phyloP scores from a whole-genome alignment of 2,797 vertebrate genomes.

The Eurystomus glaucurus region DNA sequence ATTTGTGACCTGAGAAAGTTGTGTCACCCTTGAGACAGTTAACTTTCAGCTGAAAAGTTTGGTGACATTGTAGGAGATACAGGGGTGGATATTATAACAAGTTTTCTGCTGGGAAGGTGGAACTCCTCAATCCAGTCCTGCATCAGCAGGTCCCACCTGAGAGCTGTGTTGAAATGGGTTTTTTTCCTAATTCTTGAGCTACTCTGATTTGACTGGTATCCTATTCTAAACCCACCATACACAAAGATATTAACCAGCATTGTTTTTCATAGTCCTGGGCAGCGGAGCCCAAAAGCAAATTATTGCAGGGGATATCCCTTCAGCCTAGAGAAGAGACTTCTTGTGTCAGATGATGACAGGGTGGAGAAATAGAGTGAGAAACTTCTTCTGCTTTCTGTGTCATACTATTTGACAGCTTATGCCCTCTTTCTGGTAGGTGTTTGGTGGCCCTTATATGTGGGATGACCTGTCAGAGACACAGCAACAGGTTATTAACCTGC shows the following conservation, averaged over 20 bases:
- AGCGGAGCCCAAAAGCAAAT: neutral
- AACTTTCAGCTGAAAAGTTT: conserved; percentile 8
- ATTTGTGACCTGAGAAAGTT: conserved; percentile 42
- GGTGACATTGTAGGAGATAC: neutral
- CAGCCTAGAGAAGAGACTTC: neutral
- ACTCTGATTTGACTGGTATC: neutral
- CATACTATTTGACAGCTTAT: neutral
- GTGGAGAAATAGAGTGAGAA: neutral
- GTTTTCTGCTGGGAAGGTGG: neutral
- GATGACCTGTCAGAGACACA: neutral
- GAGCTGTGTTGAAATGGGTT: neutral
- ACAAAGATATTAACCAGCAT: neutral
- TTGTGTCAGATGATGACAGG: neutral
- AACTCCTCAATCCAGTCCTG: neutral
- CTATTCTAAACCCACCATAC: neutral
- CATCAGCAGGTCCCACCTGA: neutral
- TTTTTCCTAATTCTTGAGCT: neutral
- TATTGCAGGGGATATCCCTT: neutral
- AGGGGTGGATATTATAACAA: neutral
- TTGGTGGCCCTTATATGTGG: neutral
- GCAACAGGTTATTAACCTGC: neutral
- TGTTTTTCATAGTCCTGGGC: neutral
- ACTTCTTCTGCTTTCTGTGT: neutral
- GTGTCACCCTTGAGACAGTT: conserved; percentile 2
- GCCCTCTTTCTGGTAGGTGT: neutral